Percentiles rank a stretch among this genome's conserved stretches.
Conservation (phyloP, 2,888 invertebrate genomes). For the Hemithea aestivaria region DNA sequence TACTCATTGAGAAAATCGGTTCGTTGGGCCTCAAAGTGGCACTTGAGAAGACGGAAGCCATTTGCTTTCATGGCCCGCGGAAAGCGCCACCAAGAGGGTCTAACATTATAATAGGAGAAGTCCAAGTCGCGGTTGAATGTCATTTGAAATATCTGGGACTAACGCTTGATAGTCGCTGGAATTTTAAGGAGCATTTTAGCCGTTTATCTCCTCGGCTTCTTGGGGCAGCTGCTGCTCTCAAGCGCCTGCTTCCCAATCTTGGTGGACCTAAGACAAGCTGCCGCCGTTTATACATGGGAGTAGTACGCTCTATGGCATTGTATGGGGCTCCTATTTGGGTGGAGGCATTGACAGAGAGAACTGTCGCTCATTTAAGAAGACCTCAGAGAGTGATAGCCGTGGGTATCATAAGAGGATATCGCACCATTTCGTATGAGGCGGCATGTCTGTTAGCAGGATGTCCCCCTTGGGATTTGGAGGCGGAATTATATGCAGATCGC, state of each 20-base stretch:
- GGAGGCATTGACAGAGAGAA: too few species aligned
- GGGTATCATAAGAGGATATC: background rate
- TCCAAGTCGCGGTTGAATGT: constrained; percentile 1
- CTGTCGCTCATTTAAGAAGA: background rate
- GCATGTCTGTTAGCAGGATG: background rate
- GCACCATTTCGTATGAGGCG: constrained; percentile 2
- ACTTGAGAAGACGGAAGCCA: background rate
- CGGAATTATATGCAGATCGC: background rate
- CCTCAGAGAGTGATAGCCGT: constrained; percentile 4
- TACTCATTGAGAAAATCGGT: too few species aligned
- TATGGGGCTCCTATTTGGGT: constrained; percentile 1
- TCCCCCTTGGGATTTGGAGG: background rate
- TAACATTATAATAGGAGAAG: too few species aligned
- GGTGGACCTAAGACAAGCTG: background rate
- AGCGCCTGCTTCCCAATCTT: background rate
- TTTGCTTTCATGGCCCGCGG: too few species aligned
- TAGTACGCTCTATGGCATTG: constrained; percentile 1
- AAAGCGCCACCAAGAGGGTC: too few species aligned
- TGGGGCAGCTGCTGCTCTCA: background rate
- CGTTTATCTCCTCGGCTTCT: background rate
- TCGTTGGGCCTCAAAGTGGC: background rate
- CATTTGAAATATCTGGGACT: constrained; percentile 18
- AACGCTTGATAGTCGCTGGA: constrained; percentile 12
- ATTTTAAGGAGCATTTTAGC: constrained; percentile 11
- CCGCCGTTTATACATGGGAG: background rate